These are phyloP conservation scores for Chauna torquata DNA, from an alignment of 2,113 vertebrate species.

Conservation along the genomic window DNA sequence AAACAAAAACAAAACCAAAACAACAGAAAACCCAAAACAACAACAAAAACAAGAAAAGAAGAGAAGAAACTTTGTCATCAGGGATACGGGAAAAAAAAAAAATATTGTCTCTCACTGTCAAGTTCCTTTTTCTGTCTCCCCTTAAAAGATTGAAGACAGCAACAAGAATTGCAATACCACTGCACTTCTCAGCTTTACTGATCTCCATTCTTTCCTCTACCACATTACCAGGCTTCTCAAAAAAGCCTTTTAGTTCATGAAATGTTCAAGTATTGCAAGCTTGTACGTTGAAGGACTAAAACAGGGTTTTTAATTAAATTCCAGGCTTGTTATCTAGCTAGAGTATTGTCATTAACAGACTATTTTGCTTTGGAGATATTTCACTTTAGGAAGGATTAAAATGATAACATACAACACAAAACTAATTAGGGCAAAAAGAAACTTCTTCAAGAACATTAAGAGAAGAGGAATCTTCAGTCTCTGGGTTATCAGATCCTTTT, in stretches of 20 bases:
- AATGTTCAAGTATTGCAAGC: background rate
- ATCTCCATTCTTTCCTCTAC: background rate
- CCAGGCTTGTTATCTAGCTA: background rate
- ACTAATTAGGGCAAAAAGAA: background rate
- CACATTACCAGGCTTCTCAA: background rate
- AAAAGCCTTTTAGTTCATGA: background rate
- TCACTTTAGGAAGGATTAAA: background rate
- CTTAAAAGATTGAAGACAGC: background rate
- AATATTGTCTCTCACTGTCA: background rate
- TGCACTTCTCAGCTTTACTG: background rate
- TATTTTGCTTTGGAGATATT: background rate
- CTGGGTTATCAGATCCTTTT: background rate
- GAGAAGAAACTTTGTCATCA: background rate
- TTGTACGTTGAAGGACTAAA: background rate
- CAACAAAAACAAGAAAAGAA: background rate
- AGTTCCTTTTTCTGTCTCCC: background rate
- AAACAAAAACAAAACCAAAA: too few species aligned
- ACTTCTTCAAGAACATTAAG: background rate
- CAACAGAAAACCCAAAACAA: too few species aligned
- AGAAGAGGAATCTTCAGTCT: background rate
- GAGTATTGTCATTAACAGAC: background rate
- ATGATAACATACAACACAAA: background rate
- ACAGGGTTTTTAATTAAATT: slow-evolving; percentile 34
- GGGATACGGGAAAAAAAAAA: background rate
- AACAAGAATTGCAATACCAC: background rate